Conservation (phyloP, 1,140 invertebrate genomes). For the Solenopsis fugax region DNA sequence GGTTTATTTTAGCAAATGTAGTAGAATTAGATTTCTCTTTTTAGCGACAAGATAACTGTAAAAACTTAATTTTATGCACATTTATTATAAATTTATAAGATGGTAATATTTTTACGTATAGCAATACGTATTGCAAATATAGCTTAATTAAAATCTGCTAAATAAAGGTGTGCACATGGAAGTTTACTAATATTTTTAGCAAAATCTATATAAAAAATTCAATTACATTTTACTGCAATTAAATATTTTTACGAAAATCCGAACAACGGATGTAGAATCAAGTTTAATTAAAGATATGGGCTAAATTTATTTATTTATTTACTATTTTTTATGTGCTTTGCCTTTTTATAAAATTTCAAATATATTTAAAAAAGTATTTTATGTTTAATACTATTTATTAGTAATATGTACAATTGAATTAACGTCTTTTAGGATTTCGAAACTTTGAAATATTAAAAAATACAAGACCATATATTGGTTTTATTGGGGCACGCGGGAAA, state of each 20-base stretch:
- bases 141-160: constrained; percentile 16
- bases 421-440: background rate
- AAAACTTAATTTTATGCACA: background rate
- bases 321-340: background rate
- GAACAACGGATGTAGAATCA: background rate
- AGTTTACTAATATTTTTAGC: background rate
- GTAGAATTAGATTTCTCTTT: background rate
- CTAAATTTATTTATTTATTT: constrained; percentile 5
- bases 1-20: background rate
- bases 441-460: constrained; percentile 21
- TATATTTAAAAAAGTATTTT: constrained; percentile 17
- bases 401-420: constrained; percentile 13
- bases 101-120: background rate
- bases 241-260: background rate
- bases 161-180: background rate
- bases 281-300: constrained; percentile 16
- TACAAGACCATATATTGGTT: constrained; percentile 12
- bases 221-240: constrained; percentile 1
- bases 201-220: background rate
- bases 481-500: background rate
- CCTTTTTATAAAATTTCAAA: background rate
- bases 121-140: background rate
- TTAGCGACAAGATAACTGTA: background rate
- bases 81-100: background rate
- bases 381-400: background rate